These are phyloP conservation scores for Rhabdornis inornatus DNA, from an alignment of 2,113 vertebrate genomes.

Conservation along the genomic window DNA sequence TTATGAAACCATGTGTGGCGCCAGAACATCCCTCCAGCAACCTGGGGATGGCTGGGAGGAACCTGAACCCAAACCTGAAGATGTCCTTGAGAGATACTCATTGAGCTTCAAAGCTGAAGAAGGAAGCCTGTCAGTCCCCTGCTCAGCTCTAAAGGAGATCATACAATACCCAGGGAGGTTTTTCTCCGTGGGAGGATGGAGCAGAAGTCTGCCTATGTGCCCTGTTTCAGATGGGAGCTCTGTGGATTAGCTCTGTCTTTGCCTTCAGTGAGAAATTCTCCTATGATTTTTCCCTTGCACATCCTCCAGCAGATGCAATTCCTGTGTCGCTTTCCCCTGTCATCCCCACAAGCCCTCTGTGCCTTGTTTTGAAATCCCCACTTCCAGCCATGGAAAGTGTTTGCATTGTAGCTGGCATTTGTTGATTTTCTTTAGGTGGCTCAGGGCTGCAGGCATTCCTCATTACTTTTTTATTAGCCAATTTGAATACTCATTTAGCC, in stretches of 20 bases:
- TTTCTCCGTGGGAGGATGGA: not conserved
- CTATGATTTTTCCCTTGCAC: not conserved
- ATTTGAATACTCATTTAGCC: conserved; percentile 66
- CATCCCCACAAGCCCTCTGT: not conserved
- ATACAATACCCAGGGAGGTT: not conserved
- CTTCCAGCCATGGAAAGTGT: not conserved
- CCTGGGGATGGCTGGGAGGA: not conserved
- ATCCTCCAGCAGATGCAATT: not conserved
- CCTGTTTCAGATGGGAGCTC: not conserved
- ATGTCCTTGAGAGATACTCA: not conserved
- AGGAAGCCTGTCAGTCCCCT: not conserved
- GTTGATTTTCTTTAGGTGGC: conserved; percentile 63
- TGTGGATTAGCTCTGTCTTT: not conserved
- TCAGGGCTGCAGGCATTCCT: conserved; percentile 58
- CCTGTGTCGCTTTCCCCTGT: not conserved
- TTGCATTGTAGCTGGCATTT: conserved; percentile 40
- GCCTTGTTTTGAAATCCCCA: conserved; percentile 33
- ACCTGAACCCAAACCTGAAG: not conserved
- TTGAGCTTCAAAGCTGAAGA: not conserved
- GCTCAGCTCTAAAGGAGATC: not conserved
- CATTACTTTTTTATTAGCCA: conserved; percentile 68
- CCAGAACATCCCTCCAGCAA: not conserved
- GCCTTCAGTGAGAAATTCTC: not conserved
- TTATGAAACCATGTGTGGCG: accelerated
- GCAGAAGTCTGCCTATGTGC: not conserved